Evolutionary conservation across 2,888 invertebrate species (phyloP).

Genomic region (Oxystoma pomonae): DNA sequence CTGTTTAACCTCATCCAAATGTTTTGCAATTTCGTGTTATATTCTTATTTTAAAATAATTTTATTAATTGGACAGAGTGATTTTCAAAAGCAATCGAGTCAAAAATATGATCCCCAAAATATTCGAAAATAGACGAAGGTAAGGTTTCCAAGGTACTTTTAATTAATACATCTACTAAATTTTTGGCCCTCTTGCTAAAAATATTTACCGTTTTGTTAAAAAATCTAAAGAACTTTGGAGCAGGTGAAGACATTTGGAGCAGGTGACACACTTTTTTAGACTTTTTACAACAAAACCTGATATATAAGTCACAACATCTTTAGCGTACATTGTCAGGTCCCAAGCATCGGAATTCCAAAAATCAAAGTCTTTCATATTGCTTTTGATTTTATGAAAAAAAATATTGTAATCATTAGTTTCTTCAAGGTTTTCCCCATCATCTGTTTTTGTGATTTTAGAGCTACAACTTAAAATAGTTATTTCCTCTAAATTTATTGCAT

Average conservation of each 20-base stretch:
- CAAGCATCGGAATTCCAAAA: not conserved
- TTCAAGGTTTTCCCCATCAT: not conserved
- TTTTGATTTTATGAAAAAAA: not conserved
- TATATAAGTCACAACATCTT: not conserved
- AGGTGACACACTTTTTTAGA: not conserved
- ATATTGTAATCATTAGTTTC: not conserved
- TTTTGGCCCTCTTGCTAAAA: not conserved
- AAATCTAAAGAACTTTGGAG: not conserved
- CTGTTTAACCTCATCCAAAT: not conserved
- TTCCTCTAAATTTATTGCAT: not conserved
- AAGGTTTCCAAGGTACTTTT: not conserved
- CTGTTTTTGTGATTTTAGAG: not conserved
- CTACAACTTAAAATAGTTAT: not conserved
- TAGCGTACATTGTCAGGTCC: not conserved
- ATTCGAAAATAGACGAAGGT: not conserved
- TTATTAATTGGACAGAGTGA: not conserved
- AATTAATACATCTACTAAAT: not conserved
- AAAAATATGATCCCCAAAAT: not conserved
- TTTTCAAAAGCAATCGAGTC: not conserved
- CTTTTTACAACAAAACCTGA: not conserved
- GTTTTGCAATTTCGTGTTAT: not conserved
- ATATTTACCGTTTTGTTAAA: not conserved
- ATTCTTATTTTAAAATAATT: not conserved
- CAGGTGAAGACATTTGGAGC: not conserved
- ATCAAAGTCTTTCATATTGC: not conserved